Evolutionary conservation across 1,140 invertebrate genomes (phyloP).

Genomic region (Anthonomus grandis): DNA sequence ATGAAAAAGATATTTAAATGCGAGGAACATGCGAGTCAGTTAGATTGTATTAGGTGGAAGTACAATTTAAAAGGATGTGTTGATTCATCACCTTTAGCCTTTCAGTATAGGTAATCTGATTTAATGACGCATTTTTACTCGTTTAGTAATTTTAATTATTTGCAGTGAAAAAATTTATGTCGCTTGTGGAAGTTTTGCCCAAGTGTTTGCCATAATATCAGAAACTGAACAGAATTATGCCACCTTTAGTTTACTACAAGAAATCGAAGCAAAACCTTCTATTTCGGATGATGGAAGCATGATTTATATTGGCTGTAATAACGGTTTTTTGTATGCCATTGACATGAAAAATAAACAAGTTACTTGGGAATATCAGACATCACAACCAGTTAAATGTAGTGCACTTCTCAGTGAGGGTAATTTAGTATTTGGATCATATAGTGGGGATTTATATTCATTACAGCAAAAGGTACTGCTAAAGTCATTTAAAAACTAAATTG

Average conservation of each 20-base stretch:
- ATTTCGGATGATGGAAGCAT: slow-evolving; percentile 8
- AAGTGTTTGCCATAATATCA: slow-evolving; percentile 10
- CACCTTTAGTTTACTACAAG: not conserved
- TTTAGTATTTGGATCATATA: slow-evolving; percentile 19
- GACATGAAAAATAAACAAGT: slow-evolving; percentile 10
- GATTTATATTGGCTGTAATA: slow-evolving; percentile 12
- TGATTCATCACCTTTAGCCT: slow-evolving; percentile 12
- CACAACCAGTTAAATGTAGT: slow-evolving; percentile 6
- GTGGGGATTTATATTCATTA: slow-evolving; percentile 8
- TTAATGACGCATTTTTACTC: not conserved
- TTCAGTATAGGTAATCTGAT: slow-evolving; percentile 4
- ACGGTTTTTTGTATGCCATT: slow-evolving; percentile 21
- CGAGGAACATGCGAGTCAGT: not conserved
- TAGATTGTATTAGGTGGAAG: slow-evolving; percentile 5
- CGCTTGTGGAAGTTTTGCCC: slow-evolving; percentile 18
- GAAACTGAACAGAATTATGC: slow-evolving; percentile 10
- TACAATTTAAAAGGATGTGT: slow-evolving; percentile 20
- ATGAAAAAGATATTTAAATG: not conserved
- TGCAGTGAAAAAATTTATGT: slow-evolving; percentile 10
- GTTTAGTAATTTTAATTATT: not conserved
- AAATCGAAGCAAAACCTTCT: slow-evolving; percentile 13
- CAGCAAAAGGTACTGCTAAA: slow-evolving; percentile 1
- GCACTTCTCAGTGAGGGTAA: not conserved
- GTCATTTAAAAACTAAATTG: not conserved
- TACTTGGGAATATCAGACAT: slow-evolving; percentile 13